Evolutionary conservation across 2,888 invertebrate genomes (phyloP).

Genomic region (Pristionchus exspectatus): DNA sequence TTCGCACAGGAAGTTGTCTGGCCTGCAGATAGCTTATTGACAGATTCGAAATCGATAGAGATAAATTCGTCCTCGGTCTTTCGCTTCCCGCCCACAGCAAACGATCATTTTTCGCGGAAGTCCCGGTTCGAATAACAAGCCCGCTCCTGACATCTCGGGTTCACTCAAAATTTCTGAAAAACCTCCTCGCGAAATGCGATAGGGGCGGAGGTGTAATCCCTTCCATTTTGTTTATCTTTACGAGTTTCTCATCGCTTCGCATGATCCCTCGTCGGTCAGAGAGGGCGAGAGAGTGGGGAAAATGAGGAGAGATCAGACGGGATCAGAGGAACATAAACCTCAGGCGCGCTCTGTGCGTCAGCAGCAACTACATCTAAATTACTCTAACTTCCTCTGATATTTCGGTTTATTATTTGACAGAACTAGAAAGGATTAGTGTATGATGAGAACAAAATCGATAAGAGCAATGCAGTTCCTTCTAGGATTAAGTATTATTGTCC

Average conservation of each 20-base stretch:
- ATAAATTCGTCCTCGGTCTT: background rate
- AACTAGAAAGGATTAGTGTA: too few relatives aligned
- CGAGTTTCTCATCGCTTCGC: background rate
- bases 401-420: background rate
- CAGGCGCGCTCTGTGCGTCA: background rate
- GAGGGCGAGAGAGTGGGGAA: background rate
- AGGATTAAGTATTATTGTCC: too few relatives aligned
- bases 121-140: background rate
- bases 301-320: too few relatives aligned
- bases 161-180: conserved; percentile 13
- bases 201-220: background rate
- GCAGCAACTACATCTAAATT: too few relatives aligned
- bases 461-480: too few relatives aligned
- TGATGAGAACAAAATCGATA: too few relatives aligned
- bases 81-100: background rate
- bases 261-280: background rate
- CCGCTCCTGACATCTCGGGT: conserved; percentile 22
- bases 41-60: background rate
- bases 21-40: too few relatives aligned
- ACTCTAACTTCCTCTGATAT: too few relatives aligned
- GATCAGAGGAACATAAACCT: background rate
- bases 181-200: background rate
- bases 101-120: background rate
- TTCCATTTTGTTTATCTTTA: conserved; percentile 23
- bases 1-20: too few relatives aligned